Base-by-base conservation (phyloP, 2,888 invertebrate species). In the Hydrotaea cyrtoneurina region DNA sequence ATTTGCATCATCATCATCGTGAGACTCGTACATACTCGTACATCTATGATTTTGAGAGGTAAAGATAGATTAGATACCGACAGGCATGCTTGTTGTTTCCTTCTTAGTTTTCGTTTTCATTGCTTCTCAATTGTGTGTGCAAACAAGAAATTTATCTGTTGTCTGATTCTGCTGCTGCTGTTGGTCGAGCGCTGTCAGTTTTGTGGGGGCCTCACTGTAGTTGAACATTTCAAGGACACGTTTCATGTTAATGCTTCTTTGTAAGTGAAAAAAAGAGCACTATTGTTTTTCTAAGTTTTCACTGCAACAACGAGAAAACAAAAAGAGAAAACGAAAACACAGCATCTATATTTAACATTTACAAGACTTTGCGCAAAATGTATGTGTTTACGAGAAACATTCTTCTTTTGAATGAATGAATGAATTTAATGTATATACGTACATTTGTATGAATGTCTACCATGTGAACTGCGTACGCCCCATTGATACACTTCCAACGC, bases 311-410 rank as follows among this genome's bases (percentile, higher is more conserved):
- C 31, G 31, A 62, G 2, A 39, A 31, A 31, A 31, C 8, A 19
- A 62, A n/a, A 5, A 66, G 43, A 21, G 19, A 26, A 11, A 55
- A 21, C 19, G 21, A 21, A 19, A 55, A 55, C 19, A 50, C 66
- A 66, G 17, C 69, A 69, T 69, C 69, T 69, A 69, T 69, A 69
- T 69, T 69, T 69, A 69, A 69, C 69, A 69, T 69, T 69, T 69
- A 69, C 69, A 69, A 69, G 69, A 69, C 66, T 66, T 43, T 66
- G 66, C n/a, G n/a, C 39, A 66, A 66, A 66, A 69, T 69, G 46
- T 43, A 69, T 69, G 69, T 39, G 39, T 43, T 39, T 19, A 43
- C 26, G 23, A 26, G 26, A 59, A 21, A 59, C 59, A 59, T 59
- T 59, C 59, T 59, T 23, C 50, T 59, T 66, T 43, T 21, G 46